Evolutionary conservation across 1,140 invertebrate species (phyloP), one percentile per base, ranked within the genome.

Genomic region (Xylocopa sonorina): DNA sequence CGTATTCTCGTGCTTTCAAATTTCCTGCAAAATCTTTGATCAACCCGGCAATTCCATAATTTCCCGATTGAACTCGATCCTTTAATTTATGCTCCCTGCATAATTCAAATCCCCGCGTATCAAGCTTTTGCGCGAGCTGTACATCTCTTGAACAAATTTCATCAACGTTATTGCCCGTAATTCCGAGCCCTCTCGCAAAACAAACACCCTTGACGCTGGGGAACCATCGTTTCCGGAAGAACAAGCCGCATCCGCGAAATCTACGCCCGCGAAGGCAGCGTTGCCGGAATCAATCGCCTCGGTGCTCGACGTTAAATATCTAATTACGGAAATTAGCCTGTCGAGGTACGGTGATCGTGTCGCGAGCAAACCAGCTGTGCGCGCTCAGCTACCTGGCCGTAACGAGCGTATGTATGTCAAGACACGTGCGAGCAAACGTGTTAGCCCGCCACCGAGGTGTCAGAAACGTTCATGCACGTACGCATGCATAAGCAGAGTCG

Each of bases 291-390:
- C 69, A 68, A 84, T 84, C 81, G 51, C 21, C 55, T 58, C 69
- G 69, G 80, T 69, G 72, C 51, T 10, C 51, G 29, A 55, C 50
- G 50, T 83, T 84, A 83, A 84, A 80, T 84, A 84, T 83, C 81
- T 83, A 84, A 84, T 84, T 84, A 84, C 50, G 50, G 64, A 57
- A 80, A 79, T 75, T 74, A 83, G 78, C 69, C 69, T 46, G 46
- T 66, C 43, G 24, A 10, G 21, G 24, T 21, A 41, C n/a, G 43
- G 32, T 41, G 66, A 60, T 77, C 75, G 64, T 29, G 32, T 6
- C 43, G 43, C 66, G n/a, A n/a, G 53, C 14, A 41, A 27, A 10
- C 5, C 12, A 50, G 5, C 16, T 10, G 14, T 27, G 29, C 41
- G 55, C 51, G 43, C 32, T 60, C 46, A 24, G 55, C 24, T 78